Evolutionary conservation across 2,113 vertebrate genomes (phyloP).

Genomic region (Hippopotamus amphibius): DNA sequence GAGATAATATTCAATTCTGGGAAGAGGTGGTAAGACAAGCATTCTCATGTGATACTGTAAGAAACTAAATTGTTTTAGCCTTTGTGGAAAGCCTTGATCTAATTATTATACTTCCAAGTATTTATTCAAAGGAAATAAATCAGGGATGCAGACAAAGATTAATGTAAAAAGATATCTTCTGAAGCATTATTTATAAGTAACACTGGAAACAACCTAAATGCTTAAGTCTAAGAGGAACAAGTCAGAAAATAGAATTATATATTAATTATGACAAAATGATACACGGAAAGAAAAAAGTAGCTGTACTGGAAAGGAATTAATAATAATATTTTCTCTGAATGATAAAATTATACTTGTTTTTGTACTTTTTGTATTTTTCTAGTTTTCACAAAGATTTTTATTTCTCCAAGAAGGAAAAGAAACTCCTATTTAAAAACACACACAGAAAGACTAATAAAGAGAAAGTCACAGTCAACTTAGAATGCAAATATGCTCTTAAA

Average conservation of each 20-base stretch:
- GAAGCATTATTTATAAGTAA: conserved; percentile 10
- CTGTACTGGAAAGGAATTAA: background rate
- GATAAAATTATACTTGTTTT: background rate
- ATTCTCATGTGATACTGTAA: background rate
- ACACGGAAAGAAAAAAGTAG: background rate
- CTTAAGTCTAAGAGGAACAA: conserved; percentile 39
- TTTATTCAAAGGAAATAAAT: conserved; percentile 37
- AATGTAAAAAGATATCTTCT: background rate
- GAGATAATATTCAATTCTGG: background rate
- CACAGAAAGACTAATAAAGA: background rate
- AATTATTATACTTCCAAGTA: background rate
- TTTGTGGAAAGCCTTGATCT: background rate
- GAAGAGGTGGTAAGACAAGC: background rate
- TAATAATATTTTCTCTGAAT: background rate
- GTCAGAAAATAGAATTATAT: conserved; percentile 21
- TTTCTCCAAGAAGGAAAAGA: conserved; percentile 35
- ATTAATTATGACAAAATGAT: conserved; percentile 18
- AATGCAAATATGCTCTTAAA: background rate
- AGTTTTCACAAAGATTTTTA: background rate
- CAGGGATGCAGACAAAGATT: conserved; percentile 26
- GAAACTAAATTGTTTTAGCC: background rate
- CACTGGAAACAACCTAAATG: background rate
- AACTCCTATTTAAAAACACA: conserved; percentile 27
- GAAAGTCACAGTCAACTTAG: background rate
- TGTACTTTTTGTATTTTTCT: background rate